Conservation (phyloP, 1,140 invertebrate species). For the Wasmannia auropunctata region DNA sequence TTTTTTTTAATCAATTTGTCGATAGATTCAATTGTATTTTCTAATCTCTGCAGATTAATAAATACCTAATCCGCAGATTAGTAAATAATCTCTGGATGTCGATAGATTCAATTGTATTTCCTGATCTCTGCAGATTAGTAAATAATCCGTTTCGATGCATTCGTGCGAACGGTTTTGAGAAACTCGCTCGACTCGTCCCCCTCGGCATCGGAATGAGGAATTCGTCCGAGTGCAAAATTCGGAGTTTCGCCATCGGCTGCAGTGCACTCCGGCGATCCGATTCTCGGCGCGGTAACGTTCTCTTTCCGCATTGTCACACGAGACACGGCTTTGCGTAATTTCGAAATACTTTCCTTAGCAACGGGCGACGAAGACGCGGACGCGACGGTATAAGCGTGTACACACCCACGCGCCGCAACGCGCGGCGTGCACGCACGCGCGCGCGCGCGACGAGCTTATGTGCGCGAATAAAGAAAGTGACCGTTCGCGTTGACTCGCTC, state of each 20-base stretch:
- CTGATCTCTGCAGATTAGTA: neutral
- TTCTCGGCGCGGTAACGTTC: slow-evolving; percentile 26
- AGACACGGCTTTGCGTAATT: slow-evolving; percentile 62
- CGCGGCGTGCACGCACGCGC: neutral
- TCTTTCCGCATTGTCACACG: slow-evolving; percentile 57
- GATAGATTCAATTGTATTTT: neutral
- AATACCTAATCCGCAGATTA: too few species aligned
- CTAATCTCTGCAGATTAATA: neutral
- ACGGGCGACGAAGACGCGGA: neutral
- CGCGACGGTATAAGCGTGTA: slow-evolving; percentile 3
- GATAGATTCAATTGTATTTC: neutral
- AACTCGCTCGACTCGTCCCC: neutral
- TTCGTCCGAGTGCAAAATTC: slow-evolving; percentile 49
- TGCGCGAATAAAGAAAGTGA: slow-evolving; percentile 64
- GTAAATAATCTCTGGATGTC: neutral
- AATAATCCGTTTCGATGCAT: neutral
- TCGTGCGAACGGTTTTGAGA: neutral
- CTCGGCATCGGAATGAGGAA: slow-evolving; percentile 3
- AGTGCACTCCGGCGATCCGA: slow-evolving; percentile 19
- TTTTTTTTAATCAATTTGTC: neutral
- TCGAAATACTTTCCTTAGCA: slow-evolving; percentile 66
- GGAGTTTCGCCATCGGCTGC: slow-evolving; percentile 24
- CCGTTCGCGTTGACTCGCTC: slow-evolving; percentile 42
- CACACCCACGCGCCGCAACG: slow-evolving; percentile 20
- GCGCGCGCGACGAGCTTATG: neutral